A percentile compares a stretch with the other conserved stretches of the same genome.
These are phyloP conservation scores for Rhagoletis pomonella DNA, from an alignment of 1,140 invertebrate species.

Conservation along the genomic window DNA sequence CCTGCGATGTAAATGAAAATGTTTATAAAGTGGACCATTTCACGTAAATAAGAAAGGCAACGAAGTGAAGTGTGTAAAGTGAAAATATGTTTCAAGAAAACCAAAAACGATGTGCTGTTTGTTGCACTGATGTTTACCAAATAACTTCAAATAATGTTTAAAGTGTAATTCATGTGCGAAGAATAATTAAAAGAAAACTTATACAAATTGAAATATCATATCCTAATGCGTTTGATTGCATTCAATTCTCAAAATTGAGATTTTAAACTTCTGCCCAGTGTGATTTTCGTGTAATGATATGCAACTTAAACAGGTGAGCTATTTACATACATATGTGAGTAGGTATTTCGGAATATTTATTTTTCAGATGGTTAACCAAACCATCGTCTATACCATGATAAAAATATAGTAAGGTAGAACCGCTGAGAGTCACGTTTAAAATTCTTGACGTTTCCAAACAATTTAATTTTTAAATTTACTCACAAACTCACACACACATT, in stretches of 20 bases:
- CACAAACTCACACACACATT: no score
- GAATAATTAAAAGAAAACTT: no score
- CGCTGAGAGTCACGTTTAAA: no score
- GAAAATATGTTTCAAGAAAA: neutral
- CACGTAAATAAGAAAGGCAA: neutral
- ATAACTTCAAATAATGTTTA: neutral
- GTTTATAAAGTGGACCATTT: neutral
- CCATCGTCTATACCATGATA: no score
- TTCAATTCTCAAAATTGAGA: conserved; percentile 63
- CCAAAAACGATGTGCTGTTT: neutral
- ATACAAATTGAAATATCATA: no score
- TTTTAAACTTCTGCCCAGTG: conserved; percentile 72
- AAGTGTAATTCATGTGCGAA: neutral
- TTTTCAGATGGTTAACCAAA: neutral
- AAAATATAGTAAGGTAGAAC: no score
- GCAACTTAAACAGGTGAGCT: conserved; percentile 74
- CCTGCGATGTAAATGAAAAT: neutral
- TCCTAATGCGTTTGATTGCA: neutral
- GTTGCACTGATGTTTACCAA: neutral
- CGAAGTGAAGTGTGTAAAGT: neutral
- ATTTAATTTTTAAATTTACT: no score
- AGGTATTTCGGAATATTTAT: neutral
- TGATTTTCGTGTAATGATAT: conserved; percentile 74
- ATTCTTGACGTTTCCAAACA: no score
- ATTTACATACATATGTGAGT: neutral